These are phyloP conservation scores for Echinometra lucunter DNA, from an alignment of 53 echinoderm and acorn worm genomes.

Conservation along the genomic window DNA sequence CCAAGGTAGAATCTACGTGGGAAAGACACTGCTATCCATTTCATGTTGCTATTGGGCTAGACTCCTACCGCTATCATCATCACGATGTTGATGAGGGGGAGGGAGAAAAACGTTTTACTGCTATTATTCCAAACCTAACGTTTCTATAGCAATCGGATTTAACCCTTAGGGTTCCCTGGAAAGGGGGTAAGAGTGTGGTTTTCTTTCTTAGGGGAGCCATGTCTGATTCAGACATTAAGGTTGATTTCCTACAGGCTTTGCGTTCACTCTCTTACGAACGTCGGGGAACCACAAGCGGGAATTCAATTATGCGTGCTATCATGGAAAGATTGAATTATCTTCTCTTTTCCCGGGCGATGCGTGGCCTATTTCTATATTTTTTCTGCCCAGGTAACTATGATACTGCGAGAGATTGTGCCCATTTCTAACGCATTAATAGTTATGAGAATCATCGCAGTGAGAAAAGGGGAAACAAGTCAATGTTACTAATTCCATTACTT, in stretches of 20 bases:
- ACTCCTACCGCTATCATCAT: not conserved
- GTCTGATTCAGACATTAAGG: conserved; percentile 51
- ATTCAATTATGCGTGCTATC: conserved; percentile 66
- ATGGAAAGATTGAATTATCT: conserved; percentile 52
- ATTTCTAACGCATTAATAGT: not conserved
- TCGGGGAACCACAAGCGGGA: conserved; percentile 33
- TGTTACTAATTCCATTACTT: not conserved
- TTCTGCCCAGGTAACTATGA: not conserved
- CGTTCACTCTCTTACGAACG: conserved; percentile 16
- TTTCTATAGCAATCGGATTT: not conserved
- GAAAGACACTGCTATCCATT: conserved; percentile 10
- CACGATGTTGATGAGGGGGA: not conserved
- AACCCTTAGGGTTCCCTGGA: not conserved
- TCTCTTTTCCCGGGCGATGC: conserved; percentile 33
- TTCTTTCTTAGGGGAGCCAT: not conserved
- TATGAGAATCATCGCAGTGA: not conserved
- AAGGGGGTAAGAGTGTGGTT: not conserved
- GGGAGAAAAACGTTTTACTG: not conserved
- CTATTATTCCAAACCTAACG: conserved; percentile 13
- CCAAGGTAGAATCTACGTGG: not conserved
- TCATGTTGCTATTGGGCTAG: not conserved
- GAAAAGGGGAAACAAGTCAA: not conserved
- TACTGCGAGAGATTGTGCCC: not conserved
- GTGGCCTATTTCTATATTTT: conserved; percentile 51
- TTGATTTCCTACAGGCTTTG: conserved; percentile 34